These are phyloP conservation scores for Ctenopoma kingsleyae DNA, from an alignment of 2,797 vertebrate species.

Conservation along the genomic window DNA sequence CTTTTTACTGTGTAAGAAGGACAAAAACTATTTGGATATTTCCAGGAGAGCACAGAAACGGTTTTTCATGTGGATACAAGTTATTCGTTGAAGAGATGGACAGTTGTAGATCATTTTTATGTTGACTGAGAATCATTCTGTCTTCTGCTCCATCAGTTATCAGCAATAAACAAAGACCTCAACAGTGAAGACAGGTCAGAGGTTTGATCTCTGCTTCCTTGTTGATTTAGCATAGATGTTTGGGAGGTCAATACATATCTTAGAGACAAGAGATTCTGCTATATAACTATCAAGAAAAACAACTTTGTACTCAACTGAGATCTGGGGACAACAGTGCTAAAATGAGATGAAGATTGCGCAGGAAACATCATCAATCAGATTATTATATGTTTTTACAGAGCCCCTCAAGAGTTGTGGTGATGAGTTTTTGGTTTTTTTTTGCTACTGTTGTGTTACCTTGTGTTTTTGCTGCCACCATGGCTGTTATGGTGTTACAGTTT, in stretches of 20 bases:
- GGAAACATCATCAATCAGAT: background rate
- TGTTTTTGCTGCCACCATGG: too few species aligned
- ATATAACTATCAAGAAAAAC: background rate
- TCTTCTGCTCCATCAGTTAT: constrained; percentile 30
- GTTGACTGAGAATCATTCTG: constrained; percentile 28
- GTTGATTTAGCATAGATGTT: constrained; percentile 1
- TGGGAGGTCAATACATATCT: background rate
- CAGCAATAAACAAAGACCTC: constrained; percentile 56
- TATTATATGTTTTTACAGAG: too few species aligned
- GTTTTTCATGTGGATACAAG: background rate
- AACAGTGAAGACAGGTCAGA: constrained; percentile 25
- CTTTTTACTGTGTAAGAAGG: constrained; percentile 8
- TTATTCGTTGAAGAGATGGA: constrained; percentile 15
- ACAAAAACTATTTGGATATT: constrained; percentile 17
- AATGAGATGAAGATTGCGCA: background rate
- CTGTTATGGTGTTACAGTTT: too few species aligned
- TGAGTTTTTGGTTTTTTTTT: too few species aligned
- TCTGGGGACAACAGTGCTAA: constrained; percentile 1
- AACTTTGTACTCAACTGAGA: background rate
- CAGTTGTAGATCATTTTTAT: constrained; percentile 17
- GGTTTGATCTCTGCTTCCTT: constrained; percentile 17
- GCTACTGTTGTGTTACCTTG: too few species aligned
- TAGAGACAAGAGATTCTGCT: background rate
- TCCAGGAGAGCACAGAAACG: background rate
- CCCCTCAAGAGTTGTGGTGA: too few species aligned